Base-by-base conservation (phyloP, 23 tunicate species). In the Halocynthia roretzi region DNA sequence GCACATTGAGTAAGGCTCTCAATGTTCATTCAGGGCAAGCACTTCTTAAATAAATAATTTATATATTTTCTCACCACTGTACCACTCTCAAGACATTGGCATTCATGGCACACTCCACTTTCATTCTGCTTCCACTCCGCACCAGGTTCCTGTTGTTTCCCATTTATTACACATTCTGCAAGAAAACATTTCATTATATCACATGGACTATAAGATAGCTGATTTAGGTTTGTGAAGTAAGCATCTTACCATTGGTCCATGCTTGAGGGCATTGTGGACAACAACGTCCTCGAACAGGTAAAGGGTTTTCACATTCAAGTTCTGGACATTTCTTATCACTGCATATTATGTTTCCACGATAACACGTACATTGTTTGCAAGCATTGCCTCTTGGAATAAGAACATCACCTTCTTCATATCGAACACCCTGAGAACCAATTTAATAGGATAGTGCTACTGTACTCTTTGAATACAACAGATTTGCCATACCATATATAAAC, bases 191-290 rank as follows among this genome's bases (percentile, higher is more conserved):
- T 51, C 62, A 72, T 12, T 58, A 58, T n/a, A 58, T 58, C 5
- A 58, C 15, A 58, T n/a, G 15, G n/a, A 58, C 63, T 58, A 14
- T 58, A 58, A 15, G 63, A 58, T 67, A 67, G 4, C 2, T 5
- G 21, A 19, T 67, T 40, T 15, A 50, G 5, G 1, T 67, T 49
- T n/a, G 71, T 67, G 5, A 40, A 67, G 11, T 11, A 40, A 11
- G 71, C 49, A 65, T 20, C 70, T 6, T 74, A 86, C 91, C 80
- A 74, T 52, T 77, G 61, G 53, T 75, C 12, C 70, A 54, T 22
- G 51, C 79, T 23, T 76, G 73, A 8, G 93, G 79, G 66, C 93
- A 87, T 77, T 81, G 67, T 10, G 86, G 86, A 54, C 96, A 89
- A 44, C 96, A 89, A 18, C 70, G 60, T 12, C 88, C 96, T 49